Evolutionary conservation across 2,113 vertebrate genomes (phyloP), one percentile per base, ranked within the genome.

Genomic region (Gavia stellata): DNA sequence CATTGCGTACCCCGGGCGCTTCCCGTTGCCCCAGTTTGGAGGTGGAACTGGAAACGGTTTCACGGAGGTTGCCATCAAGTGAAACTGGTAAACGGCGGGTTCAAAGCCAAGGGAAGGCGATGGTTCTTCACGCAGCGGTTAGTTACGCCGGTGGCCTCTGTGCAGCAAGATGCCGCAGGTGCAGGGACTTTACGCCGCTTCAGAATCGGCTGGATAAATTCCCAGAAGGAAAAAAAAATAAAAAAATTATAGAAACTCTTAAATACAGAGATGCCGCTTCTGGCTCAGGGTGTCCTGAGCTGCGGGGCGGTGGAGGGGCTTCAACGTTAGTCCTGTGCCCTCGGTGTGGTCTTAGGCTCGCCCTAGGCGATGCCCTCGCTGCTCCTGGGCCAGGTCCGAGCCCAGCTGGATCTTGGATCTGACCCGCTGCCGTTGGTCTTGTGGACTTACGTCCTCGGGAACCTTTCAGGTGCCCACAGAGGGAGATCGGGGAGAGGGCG

Each of bases 291-390:
- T 5, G 42, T 19, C 29, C n/a, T 4, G 50, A 8, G 44, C 80
- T 34, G 26, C 17, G 11, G 29, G 23, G 61, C 1, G 49, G 6
- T 5, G 61, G 26, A 26, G 75, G 4, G 45, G 28, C 25, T 36
- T 55, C 49, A 3, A 1, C 33, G 0, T 9, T 5, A 7, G 47
- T 6, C 0, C 62, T 2, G 31, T 62, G 5, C 40, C 63, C 20
- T 40, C 6, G 2, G 23, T 2, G 42, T 0, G 21, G 34, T 20
- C 34, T 25, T 10, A 1, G 13, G 6, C 34, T 28, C 28, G 17
- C 14, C 24, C 14, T 0, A 23, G 49, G 36, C 5, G 17, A 10
- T 4, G 49, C 24, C 47, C 9, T 1, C 7, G 45, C 59, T 40
- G 45, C 21, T 50, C 8, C 47, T 7, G 33, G 50, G 50, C 4